These are phyloP conservation scores for Amaurobius ferox DNA, from an alignment of 2,888 invertebrate genomes.

Conservation along the genomic window DNA sequence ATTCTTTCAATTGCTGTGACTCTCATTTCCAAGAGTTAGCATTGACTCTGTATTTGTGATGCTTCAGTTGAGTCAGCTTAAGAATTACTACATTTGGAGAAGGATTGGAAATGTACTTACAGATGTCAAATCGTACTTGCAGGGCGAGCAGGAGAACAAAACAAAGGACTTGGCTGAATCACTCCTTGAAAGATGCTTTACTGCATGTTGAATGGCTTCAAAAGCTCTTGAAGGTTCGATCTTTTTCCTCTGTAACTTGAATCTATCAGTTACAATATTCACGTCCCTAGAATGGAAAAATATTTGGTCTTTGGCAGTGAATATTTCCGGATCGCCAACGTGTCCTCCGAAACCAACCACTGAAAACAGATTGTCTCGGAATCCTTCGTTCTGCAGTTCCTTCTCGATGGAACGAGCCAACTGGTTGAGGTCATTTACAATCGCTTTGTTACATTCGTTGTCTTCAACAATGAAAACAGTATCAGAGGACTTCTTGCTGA, in stretches of 20 bases:
- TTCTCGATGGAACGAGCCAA: constrained; percentile 76
- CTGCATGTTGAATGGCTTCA: constrained; percentile 76
- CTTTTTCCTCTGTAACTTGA: constrained; percentile 82
- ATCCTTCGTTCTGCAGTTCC: constrained; percentile 75
- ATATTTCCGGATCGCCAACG: constrained; percentile 74
- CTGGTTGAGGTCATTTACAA: constrained; percentile 78
- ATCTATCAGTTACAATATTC: constrained; percentile 83
- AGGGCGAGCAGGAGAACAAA: constrained; percentile 82
- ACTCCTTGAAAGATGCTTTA: constrained; percentile 77
- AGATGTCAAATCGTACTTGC: constrained; percentile 77
- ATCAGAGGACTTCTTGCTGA: constrained; percentile 84
- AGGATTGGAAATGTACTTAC: constrained; percentile 40
- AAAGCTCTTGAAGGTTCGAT: constrained; percentile 75
- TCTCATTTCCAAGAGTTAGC: too few relatives aligned
- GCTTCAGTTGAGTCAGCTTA: too few relatives aligned
- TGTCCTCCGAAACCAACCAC: constrained; percentile 77
- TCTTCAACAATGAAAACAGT: constrained; percentile 93
- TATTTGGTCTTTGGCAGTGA: constrained; percentile 74
- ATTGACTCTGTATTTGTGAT: too few relatives aligned
- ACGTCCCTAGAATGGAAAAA: constrained; percentile 75
- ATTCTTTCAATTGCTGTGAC: too few relatives aligned
- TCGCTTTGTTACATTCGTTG: constrained; percentile 86
- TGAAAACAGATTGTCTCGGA: constrained; percentile 75
- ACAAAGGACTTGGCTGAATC: constrained; percentile 81
- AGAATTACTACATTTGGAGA: too few relatives aligned